Evolutionary conservation across 2,113 vertebrate genomes (phyloP), one percentile per base, ranked within the genome.

Genomic region (Oxyura jamaicensis): DNA sequence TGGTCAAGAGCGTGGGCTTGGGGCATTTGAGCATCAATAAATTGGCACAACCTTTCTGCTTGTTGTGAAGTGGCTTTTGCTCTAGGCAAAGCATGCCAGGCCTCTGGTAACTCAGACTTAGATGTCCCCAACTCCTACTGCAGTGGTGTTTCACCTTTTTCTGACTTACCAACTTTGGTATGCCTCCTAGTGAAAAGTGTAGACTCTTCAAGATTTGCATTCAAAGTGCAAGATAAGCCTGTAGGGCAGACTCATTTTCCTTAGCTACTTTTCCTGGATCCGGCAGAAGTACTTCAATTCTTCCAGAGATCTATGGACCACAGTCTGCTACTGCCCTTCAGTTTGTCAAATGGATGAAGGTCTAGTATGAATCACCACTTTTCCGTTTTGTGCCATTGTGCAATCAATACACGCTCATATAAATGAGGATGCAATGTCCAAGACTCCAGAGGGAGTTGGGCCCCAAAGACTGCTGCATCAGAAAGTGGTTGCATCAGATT

Each of bases 361-460:
- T 90, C 84, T 88, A 42, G 83, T 93, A 92, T 90, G 93, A 96
- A 93, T 94, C 91, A 96, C 33, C 78, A 91, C 76, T 91, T 86
- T 94, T 90, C 52, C 83, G 72, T 94, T 94, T 96, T 88, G 92
- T 86, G 83, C 86, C 91, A 94, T 7, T 82, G 80, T 89, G 79
- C 88, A 95, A 95, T 97, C 96, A 92, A 94, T 95, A 96, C 28
- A 62, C 31, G 86, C 90, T 93, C 90, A 84, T 58, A 91, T 75
- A 96, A 96, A 94, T 95, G 93, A 94, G 41, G 73, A 89, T 60
- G 77, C 88, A 66, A 62, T 82, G 88, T 53, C 77, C 90, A 93
- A 93, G 62, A 65, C 60, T 92, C 73, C 90, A 86, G 73, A 69
- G 83, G 69, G 81, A 95, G 50, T 15, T 93, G 58, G 42, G n/a